Evolutionary conservation across 2,797 vertebrate species (phyloP), one percentile per base, ranked within the genome.

Genomic region (Pseudotriccus pelzelni): DNA sequence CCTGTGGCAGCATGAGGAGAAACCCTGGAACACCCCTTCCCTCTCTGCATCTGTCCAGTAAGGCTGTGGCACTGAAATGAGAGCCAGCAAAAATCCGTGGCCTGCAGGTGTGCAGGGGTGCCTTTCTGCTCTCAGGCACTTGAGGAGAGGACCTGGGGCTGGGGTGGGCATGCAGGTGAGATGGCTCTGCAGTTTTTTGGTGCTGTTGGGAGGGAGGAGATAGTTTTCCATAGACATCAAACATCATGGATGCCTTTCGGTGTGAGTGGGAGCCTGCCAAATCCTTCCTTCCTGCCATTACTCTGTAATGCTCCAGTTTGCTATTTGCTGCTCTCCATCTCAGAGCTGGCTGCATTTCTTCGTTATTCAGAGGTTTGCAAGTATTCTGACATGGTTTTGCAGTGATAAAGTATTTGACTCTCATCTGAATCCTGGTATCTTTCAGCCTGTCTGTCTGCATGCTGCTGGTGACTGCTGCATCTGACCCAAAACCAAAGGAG

Each of bases 1-100:
- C 2, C 41, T 27, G 47, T 0, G 2, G 34, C 56, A 62, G 52
- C 28, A 23, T 0, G 0, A 28, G 17, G 14, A 55, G 10, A 74
- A 1, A 25, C 37, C 46, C 17, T 22, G 30, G 53, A 59, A 49
- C 72, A 72, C 7, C 52, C 9, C 30, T 43, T 20, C 67, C 41
- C 49, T 56, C 17, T 43, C 78, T n/a, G 41, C 21, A 3, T 32
- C 17, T 63, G 18, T 60, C 32, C 28, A n/a, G 36, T 0, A 0
- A 32, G 58, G 44, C 28, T 25, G 66, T 14, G 43, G 37, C 69
- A 32, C 23, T 52, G 80, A 41, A 56, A 46, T 3, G 47, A 44
- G 66, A 94, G 32, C 22, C 76, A 53, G 16, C 23, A 73, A 79
- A 53, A 18, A 12, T 36, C 23, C 14, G 5, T 4, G 39, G 10